Conservation (phyloP, 2,888 invertebrate genomes). For the Drosophila recens region DNA sequence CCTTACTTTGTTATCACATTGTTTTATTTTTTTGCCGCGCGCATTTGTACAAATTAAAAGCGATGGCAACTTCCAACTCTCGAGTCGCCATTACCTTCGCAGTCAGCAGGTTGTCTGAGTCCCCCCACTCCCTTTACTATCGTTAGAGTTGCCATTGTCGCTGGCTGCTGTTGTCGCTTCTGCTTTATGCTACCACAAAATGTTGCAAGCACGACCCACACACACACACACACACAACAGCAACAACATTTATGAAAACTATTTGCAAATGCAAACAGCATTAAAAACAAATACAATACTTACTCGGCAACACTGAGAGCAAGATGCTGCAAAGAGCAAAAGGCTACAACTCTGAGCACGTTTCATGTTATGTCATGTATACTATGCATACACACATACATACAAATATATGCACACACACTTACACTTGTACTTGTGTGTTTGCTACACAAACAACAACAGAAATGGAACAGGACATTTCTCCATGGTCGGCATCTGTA, state of each 20-base stretch:
- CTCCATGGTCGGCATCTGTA: conserved; percentile 24
- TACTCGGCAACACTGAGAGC: conserved; percentile 36
- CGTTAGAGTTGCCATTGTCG: conserved; percentile 21
- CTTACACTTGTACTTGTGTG: conserved; percentile 1
- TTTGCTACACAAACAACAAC: conserved; percentile 45
- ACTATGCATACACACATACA: conserved; percentile 14
- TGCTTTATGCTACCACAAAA: conserved; percentile 53
- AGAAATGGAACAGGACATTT: conserved; percentile 30
- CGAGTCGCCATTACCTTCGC: neutral
- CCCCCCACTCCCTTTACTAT: conserved; percentile 21
- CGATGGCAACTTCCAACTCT: conserved; percentile 33
- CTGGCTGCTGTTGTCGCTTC: conserved; percentile 14
- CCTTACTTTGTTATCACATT: conserved; percentile 29
- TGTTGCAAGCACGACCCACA: conserved; percentile 19
- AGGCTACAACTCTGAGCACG: conserved; percentile 53
- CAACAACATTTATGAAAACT: conserved; percentile 67
- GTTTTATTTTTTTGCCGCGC: conserved; percentile 19
- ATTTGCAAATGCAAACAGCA: conserved; percentile 63
- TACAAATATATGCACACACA: neutral
- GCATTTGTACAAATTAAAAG: conserved; percentile 67
- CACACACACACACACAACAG: neutral
- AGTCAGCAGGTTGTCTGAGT: conserved; percentile 4
- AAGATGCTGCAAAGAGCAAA: conserved; percentile 45
- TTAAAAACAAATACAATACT: conserved; percentile 61
- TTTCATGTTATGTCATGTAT: conserved; percentile 25